A percentile compares a stretch with the other conserved stretches of the same genome.
phyloP scores from a whole-genome alignment of 2,797 vertebrate species.

The Eutrigla gurnardus region DNA sequence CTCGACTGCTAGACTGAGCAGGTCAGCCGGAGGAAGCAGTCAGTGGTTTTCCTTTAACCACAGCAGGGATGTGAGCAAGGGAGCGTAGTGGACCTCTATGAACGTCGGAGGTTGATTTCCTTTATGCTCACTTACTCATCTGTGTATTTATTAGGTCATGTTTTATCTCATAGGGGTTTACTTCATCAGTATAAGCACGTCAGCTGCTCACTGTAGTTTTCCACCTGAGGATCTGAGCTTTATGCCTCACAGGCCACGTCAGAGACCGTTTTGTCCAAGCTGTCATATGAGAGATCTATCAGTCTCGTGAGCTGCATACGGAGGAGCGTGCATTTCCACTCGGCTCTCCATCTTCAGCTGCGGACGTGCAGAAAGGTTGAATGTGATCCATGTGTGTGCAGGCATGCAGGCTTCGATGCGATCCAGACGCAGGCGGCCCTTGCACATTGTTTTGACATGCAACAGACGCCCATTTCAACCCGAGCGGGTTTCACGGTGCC shows the following conservation, averaged over 20 bases:
- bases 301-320: constrained; percentile 14
- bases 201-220: constrained; percentile 7
- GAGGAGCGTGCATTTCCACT: constrained; percentile 17
- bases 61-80: constrained; percentile 37
- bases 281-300: constrained; percentile 25
- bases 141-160: not conserved
- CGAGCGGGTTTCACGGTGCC: constrained; percentile 34
- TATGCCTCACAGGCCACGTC: not conserved
- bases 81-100: constrained; percentile 8
- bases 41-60: constrained; percentile 62
- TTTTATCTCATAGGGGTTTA: not conserved
- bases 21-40: constrained; percentile 67
- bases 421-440: constrained; percentile 51
- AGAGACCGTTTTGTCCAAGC: constrained; percentile 25
- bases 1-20: constrained; percentile 40
- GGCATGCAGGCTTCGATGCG: constrained; percentile 38
- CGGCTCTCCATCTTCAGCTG: constrained; percentile 26
- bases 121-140: not conserved
- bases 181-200: not conserved
- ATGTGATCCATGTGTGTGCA: constrained; percentile 36
- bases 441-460: constrained; percentile 63
- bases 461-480: constrained; percentile 53
- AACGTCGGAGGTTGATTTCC: not conserved
- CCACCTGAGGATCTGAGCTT: constrained; percentile 31
- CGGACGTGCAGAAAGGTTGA: constrained; percentile 7